Base-by-base conservation (phyloP, 2,888 invertebrate genomes). In the Ophonus ardosiacus region DNA sequence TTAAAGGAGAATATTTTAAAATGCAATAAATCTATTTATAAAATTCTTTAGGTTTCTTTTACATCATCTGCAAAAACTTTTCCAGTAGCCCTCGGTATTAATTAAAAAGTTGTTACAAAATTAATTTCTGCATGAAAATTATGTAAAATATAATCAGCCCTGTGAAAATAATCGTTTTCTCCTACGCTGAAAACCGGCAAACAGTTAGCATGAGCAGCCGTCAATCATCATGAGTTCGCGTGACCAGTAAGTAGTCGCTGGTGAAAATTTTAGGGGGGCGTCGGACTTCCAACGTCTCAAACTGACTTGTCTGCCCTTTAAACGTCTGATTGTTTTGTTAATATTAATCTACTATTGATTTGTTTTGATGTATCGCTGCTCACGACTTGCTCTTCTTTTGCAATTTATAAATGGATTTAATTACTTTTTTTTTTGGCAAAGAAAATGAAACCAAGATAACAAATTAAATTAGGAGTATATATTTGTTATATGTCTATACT, bases 291-390 rank as follows among this genome's bases (percentile, higher is more conserved):
- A 17, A 17, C 38, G 63, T 51, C 43, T 6, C 31, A 13, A 10
- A 63, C 21, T 71, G 38, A 71, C 74, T 74, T 18, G 51, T 56
- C 21, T 74, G 74, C 74, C 74, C 74, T 74, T 74, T 74, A 56
- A 51, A 74, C 74, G 51, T 51, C 51, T 74, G 74, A 74, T 74
- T 74, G 74, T 51, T 51, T 74, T 74, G 74, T 74, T 51, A 74
- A 74, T 74, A 74, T 74, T 74, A 74, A 74, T 74, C 51, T 40
- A 7, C 8, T 74, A 74, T 74, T 74, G 74, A 74, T 74, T 74
- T 10, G 68, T 31, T 68, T 68, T 68, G 68, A 68, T 38, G 7
- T n/a, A 38, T 31, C 31, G 68, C n/a, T 31, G 1, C 24, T 15
- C 15, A 31, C 13, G 31, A 6, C 10, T 68, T 8, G 21, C 21